These are phyloP conservation scores for Macrosiphum euphorbiae DNA, from an alignment of 2,888 invertebrate genomes.

Conservation along the genomic window DNA sequence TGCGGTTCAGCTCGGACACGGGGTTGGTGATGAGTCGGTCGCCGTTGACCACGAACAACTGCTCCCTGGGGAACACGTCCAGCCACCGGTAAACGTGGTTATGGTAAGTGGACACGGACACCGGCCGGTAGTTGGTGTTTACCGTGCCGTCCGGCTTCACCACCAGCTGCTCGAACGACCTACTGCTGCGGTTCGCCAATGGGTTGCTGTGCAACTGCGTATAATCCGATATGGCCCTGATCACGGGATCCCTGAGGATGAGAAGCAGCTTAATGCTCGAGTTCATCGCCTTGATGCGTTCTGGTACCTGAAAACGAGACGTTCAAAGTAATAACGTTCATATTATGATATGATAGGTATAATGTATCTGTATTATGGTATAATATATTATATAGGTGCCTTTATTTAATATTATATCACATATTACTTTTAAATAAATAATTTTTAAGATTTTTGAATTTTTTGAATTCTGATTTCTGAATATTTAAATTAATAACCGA, in stretches of 20 bases:
- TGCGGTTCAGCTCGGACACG: conserved; percentile 85
- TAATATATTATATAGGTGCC: too few species aligned
- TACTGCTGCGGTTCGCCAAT: conserved; percentile 73
- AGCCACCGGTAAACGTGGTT: conserved; percentile 93
- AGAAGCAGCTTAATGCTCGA: conserved; percentile 89
- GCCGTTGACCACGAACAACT: conserved; percentile 95
- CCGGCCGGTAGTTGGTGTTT: conserved; percentile 85
- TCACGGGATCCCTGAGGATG: conserved; percentile 96
- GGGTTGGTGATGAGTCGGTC: conserved; percentile 93
- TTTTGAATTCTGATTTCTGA: not conserved
- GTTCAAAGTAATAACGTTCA: not conserved
- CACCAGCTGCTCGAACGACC: conserved; percentile 85
- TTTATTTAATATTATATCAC: not conserved
- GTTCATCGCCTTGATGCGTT: conserved; percentile 94
- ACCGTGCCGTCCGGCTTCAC: conserved; percentile 85
- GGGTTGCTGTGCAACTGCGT: conserved; percentile 90
- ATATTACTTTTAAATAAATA: not conserved
- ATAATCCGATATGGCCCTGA: conserved; percentile 96
- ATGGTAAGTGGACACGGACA: conserved; percentile 91
- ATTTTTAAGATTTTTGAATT: not conserved
- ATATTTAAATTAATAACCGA: not conserved
- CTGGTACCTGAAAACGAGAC: conserved; percentile 80
- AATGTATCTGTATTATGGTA: too few species aligned
- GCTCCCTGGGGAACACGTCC: conserved; percentile 90
- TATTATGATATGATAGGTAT: not conserved